Conservation (phyloP, 2,888 invertebrate species). For the Cosmia pyralina region DNA sequence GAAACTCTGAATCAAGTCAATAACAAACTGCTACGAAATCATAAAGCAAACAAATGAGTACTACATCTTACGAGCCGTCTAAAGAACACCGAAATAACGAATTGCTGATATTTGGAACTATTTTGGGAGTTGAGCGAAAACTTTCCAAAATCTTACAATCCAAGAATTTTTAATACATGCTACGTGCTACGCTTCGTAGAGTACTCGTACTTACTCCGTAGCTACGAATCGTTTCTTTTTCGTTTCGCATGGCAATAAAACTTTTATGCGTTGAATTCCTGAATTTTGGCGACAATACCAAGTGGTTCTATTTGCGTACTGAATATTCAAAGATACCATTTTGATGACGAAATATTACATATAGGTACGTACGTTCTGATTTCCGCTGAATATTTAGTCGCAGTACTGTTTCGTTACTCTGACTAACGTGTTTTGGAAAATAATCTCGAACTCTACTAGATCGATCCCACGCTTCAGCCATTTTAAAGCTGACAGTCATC, state of each 20-base stretch:
- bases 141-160: slow-evolving; percentile 25
- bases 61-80: slow-evolving; percentile 25
- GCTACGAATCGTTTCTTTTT: slow-evolving; percentile 6
- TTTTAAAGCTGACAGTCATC: slow-evolving; percentile 34
- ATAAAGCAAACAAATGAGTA: slow-evolving; percentile 28
- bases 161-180: slow-evolving; percentile 12
- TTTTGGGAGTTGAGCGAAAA: slow-evolving; percentile 30
- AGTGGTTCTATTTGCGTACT: slow-evolving; percentile 42
- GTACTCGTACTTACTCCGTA: background rate
- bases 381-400: slow-evolving; percentile 36
- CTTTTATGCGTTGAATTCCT: slow-evolving; percentile 33
- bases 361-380: slow-evolving; percentile 19
- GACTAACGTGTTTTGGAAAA: slow-evolving; percentile 59
- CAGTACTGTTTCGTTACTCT: slow-evolving; percentile 53
- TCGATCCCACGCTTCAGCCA: slow-evolving; percentile 42
- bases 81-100: slow-evolving; percentile 21
- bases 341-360: slow-evolving; percentile 53
- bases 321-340: slow-evolving; percentile 45
- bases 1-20: slow-evolving; percentile 18
- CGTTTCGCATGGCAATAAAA: background rate
- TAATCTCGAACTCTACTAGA: slow-evolving; percentile 31
- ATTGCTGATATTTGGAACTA: slow-evolving; percentile 47
- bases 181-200: slow-evolving; percentile 3
- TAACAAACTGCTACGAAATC: slow-evolving; percentile 32
- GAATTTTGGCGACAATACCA: slow-evolving; percentile 42